Percentiles rank a stretch among this genome's conserved stretches.
phyloP scores from a whole-genome alignment of 2,113 vertebrate genomes.

The Poecile atricapillus region DNA sequence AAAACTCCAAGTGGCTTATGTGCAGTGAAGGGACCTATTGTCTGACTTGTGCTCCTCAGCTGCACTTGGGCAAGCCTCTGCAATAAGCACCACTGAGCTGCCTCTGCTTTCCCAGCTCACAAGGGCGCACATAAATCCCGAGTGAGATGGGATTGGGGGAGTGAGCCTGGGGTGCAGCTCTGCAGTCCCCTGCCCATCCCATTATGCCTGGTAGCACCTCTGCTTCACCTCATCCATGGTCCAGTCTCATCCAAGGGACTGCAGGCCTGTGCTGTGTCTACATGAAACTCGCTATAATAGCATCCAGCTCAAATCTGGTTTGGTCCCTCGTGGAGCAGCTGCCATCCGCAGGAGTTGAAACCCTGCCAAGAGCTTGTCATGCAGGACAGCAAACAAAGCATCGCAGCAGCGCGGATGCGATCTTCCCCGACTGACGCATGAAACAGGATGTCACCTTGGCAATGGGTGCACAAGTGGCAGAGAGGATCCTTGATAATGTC shows the following conservation, averaged over 20 bases:
- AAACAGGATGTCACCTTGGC: conserved; percentile 38
- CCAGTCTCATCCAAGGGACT: neutral
- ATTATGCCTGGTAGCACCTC: neutral
- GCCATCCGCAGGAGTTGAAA: conserved; percentile 28
- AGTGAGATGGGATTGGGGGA: neutral
- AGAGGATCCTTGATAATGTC: neutral
- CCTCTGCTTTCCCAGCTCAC: neutral
- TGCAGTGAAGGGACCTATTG: neutral
- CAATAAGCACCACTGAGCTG: fast-evolving
- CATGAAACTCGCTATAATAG: neutral
- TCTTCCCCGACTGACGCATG: conserved; percentile 11
- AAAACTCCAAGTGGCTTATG: neutral
- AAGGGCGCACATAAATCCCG: fast-evolving
- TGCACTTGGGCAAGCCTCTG: neutral
- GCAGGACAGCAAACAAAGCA: conserved; percentile 63
- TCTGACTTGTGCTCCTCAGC: fast-evolving
- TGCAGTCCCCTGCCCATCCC: neutral
- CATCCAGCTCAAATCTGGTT: neutral
- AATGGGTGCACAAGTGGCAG: conserved; percentile 1
- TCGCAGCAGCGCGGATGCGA: neutral
- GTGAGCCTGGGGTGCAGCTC: neutral
- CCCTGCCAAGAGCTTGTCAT: conserved; percentile 47
- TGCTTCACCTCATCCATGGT: neutral
- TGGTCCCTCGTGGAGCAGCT: conserved; percentile 12
- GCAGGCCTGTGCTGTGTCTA: neutral